Base-by-base conservation (phyloP, 1,140 invertebrate species). In the Drosophila sp. region DNA sequence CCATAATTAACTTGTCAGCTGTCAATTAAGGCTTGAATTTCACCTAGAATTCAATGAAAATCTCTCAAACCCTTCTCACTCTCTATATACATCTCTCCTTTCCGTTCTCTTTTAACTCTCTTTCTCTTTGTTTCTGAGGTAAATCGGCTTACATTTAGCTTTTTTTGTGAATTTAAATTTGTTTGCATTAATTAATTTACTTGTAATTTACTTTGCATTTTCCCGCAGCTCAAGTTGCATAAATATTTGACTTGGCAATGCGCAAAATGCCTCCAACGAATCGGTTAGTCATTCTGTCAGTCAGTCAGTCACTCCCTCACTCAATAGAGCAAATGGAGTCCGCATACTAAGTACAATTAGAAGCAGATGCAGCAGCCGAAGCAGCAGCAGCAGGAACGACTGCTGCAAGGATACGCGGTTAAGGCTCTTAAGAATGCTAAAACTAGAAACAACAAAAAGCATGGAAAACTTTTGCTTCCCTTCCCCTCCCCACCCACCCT, bases 151-250 rank as follows among this genome's bases (percentile, higher is more conserved):
- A 76, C 50, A 44, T 8, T 69, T 54, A 66, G 73, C 55, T 76
- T 47, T 76, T 70, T 76, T 66, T 23, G n/a, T 23, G 38, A 7
- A 30, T 50, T 7, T 38, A 33, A 40, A 54, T 60, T 64, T 79
- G 75, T 75, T 76, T 76, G 72, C 76, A 79, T 87, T 87, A 87
- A 87, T 87, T 87, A 87, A 83, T 87, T 87, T 80, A 80, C 72
- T 83, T 73, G 83, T 76, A 72, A 79, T 79, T 68, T 82, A 55
- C 76, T 65, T 30, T 38, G 72, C 60, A 40, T 50, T 64, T 40
- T 35, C 17, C 44, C 44, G 38, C 35, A 79, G 56, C 67, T 60
- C 66, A 67, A 64, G 58, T 40, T 64, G 77, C 77, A 87, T 87
- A 87, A 87, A 87, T 89, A 87, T 87, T 87, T 87, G 75, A 79